These are phyloP conservation scores for Euwallacea similis DNA, from an alignment of 1,140 invertebrate genomes.

Conservation along the genomic window DNA sequence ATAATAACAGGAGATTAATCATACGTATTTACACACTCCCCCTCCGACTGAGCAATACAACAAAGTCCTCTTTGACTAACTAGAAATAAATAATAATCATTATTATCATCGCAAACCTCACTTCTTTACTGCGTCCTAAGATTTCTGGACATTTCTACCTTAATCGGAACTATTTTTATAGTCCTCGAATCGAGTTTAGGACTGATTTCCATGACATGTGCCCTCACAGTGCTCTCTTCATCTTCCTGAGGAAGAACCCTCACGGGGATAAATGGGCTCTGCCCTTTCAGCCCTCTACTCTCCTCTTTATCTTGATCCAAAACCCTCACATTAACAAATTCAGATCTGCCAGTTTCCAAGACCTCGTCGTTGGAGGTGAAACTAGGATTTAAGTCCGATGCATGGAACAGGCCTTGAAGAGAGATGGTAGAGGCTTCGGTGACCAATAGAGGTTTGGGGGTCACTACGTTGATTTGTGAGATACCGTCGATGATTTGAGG, in stretches of 20 bases:
- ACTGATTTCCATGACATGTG: slow-evolving; percentile 49
- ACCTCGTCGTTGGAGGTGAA: slow-evolving; percentile 44
- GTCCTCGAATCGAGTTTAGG: slow-evolving; percentile 42
- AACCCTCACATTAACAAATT: slow-evolving; percentile 49
- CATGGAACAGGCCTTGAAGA: slow-evolving; percentile 64
- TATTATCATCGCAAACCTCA: no score
- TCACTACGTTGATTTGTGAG: slow-evolving; percentile 49
- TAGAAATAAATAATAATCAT: background rate
- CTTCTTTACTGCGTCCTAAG: background rate
- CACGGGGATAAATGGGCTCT: slow-evolving; percentile 40
- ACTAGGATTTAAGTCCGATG: slow-evolving; percentile 38
- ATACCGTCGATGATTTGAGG: slow-evolving; percentile 48
- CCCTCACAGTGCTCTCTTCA: slow-evolving; percentile 46
- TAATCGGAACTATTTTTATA: slow-evolving; percentile 51
- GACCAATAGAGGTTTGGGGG: slow-evolving; percentile 45
- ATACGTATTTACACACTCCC: no score
- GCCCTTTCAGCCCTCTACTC: slow-evolving; percentile 7
- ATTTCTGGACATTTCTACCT: slow-evolving; percentile 44
- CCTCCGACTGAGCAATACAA: no score
- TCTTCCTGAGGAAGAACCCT: slow-evolving; percentile 43
- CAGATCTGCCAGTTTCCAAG: slow-evolving; percentile 46
- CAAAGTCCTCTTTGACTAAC: no score
- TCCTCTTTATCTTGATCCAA: slow-evolving; percentile 38
- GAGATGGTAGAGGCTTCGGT: slow-evolving; percentile 65
- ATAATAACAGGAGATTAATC: no score